Percentiles rank a stretch among this genome's conserved stretches.
phyloP scores from a whole-genome alignment of 2,797 vertebrate species.

The Myiothlypis chrysogaster region DNA sequence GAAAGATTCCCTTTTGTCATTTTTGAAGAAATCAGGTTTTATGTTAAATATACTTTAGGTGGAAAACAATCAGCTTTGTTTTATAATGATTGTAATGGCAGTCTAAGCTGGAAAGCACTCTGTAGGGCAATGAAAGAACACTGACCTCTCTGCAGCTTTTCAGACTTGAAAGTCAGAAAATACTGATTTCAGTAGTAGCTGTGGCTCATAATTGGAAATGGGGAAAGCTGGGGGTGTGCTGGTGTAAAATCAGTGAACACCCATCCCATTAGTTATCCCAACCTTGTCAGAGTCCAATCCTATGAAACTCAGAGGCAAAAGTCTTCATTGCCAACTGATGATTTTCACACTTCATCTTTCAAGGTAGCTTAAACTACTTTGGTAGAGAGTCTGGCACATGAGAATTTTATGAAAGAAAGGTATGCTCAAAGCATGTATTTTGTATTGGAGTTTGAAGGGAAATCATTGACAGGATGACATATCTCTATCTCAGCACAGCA shows the following conservation, averaged over 20 bases:
- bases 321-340: not conserved
- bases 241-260: not conserved
- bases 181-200: not conserved
- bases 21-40: not conserved
- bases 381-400: not conserved
- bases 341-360: not conserved
- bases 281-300: not conserved
- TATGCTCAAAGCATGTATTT: not conserved
- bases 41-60: not conserved
- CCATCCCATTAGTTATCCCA: not conserved
- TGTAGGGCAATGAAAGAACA: not conserved
- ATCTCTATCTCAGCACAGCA: not conserved
- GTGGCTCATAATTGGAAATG: fast-evolving
- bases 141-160: not conserved
- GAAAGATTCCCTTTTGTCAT: not conserved
- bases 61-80: not conserved
- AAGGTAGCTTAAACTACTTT: not conserved
- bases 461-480: not conserved
- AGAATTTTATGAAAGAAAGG: not conserved
- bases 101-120: not conserved
- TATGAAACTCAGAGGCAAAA: not conserved
- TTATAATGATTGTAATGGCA: not conserved
- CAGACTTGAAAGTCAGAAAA: not conserved
- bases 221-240: too few species aligned
- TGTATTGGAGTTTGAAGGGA: not conserved